Conservation (phyloP, 2,113 vertebrate genomes). For the Sitta europaea region DNA sequence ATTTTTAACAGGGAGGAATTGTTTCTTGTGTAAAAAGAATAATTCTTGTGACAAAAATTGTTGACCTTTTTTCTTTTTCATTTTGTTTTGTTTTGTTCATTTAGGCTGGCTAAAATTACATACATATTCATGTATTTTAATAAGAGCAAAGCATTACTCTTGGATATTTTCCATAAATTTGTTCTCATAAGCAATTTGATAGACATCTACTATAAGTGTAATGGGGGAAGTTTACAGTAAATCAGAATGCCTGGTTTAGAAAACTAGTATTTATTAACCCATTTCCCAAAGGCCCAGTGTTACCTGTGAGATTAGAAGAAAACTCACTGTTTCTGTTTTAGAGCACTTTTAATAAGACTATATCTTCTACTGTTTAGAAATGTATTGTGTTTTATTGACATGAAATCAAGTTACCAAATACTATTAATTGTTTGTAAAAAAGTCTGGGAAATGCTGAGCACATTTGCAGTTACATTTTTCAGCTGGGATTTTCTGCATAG, state of each 20-base stretch:
- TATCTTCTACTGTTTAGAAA: neutral
- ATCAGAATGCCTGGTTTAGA: slow-evolving; percentile 15
- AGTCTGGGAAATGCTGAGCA: neutral
- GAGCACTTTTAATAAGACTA: neutral
- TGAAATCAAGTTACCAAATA: neutral
- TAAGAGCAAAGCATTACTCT: slow-evolving; percentile 74
- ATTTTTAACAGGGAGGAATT: neutral
- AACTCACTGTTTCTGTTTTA: neutral
- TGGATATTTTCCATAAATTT: slow-evolving; percentile 77
- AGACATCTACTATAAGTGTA: slow-evolving; percentile 58
- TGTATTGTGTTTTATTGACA: neutral
- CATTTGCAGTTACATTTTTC: neutral
- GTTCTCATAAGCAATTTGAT: slow-evolving; percentile 71
- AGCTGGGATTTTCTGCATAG: neutral
- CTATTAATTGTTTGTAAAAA: neutral
- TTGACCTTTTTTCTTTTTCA: slow-evolving; percentile 69
- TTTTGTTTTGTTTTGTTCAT: slow-evolving; percentile 70
- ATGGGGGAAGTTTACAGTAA: slow-evolving; percentile 43
- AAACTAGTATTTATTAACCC: slow-evolving; percentile 59
- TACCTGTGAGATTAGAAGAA: slow-evolving; percentile 37
- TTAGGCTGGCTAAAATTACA: slow-evolving; percentile 77
- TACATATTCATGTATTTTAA: slow-evolving; percentile 80
- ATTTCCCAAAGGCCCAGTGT: neutral
- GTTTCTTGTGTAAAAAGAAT: neutral
- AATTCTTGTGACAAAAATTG: slow-evolving; percentile 37